Evolutionary conservation across 2,888 invertebrate species (phyloP), one percentile per base, ranked within the genome.

Genomic region (Agonopterix subpropinquella): DNA sequence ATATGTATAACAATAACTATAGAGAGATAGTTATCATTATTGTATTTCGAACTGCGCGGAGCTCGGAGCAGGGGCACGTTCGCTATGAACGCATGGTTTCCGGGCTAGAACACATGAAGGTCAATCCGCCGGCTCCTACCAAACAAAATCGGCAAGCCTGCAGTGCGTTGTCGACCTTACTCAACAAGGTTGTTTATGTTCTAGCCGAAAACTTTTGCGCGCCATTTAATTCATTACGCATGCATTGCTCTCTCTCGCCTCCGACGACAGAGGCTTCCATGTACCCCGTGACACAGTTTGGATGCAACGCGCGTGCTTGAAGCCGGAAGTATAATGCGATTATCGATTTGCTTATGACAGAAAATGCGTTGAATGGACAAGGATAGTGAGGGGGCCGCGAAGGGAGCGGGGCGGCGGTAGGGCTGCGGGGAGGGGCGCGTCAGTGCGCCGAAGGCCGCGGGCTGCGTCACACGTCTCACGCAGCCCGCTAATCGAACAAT

Each of bases 341-440:
- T 87, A 87, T 87, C 84, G 87, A 87, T 87, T 85, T 77, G 81
- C 82, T 80, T 84, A 86, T 82, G 84, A 86, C 87, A 85, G 84
- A 82, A 81, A 81, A 82, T 84, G 85, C 85, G 80, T 84, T 87
- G 87, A 87, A 87, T 87, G 86, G 81, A 80, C 70, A 70, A 71
- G 78, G 77, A 59, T 67, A 59, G 66, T 51, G 70, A 51, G 67
- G 54, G 55, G 58, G 44, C 53, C 53, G 62, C 51, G 62, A 49
- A 58, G 61, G 56, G 59, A 51, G 64, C 53, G 55, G 57, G 51
- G 59, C 52, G 55, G 56, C 56, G 58, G 52, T 56, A 47, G 54
- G 55, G 63, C 51, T 52, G 56, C 61, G 62, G 44, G 28, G 37
- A 60, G 57, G 60, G 53, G 64, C 54, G 57, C 72, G 73, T 61